Evolutionary conservation across 2,888 invertebrate genomes (phyloP).

Genomic region (Cylindroiulus punctatus): DNA sequence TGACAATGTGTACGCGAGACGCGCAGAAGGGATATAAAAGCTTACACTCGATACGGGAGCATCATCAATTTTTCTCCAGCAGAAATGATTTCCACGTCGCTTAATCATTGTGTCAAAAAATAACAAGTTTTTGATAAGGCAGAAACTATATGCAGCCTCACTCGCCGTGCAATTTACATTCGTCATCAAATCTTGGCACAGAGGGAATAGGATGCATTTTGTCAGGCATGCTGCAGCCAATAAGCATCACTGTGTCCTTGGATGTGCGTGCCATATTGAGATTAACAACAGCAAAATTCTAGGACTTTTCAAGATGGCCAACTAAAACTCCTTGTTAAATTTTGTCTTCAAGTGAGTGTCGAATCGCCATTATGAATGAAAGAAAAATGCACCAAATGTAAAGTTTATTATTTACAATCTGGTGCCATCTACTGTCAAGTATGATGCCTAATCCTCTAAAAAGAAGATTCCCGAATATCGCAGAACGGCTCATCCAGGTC

Average conservation of each 20-base stretch:
- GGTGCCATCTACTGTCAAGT: no score
- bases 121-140: slow-evolving; percentile 33
- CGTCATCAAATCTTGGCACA: not conserved
- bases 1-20: not conserved
- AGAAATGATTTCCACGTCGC: slow-evolving; percentile 34
- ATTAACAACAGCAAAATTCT: no score
- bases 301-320: no score
- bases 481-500: no score
- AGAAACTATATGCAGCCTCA: not conserved
- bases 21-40: not conserved
- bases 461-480: no score
- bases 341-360: no score
- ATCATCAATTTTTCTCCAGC: slow-evolving; percentile 38
- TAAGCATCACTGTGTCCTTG: not conserved
- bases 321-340: no score
- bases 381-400: no score
- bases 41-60: slow-evolving; percentile 5
- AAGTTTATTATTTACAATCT: no score
- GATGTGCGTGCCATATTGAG: no score
- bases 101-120: slow-evolving; percentile 42
- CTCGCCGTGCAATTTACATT: not conserved
- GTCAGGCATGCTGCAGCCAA: not conserved
- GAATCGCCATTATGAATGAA: no score
- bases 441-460: no score
- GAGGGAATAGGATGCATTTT: not conserved